Percentiles rank a stretch among this genome's conserved stretches.
phyloP scores from a whole-genome alignment of 1,140 invertebrate species.

The Neelides sp. region DNA sequence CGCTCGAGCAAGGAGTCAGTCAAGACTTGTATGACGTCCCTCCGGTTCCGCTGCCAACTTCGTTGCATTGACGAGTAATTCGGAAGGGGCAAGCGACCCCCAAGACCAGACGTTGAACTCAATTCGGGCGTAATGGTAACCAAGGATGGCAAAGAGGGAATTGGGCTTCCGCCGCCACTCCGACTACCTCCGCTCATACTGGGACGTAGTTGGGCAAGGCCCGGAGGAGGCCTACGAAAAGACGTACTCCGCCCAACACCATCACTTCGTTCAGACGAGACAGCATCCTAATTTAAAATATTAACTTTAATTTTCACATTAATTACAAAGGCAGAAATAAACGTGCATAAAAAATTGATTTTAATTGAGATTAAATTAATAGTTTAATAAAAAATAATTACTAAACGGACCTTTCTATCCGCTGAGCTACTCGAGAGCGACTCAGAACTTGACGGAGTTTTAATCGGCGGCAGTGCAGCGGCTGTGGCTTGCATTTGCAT shows the following conservation, averaged over 20 bases:
- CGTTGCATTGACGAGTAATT: conserved; percentile 22
- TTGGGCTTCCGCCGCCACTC: conserved; percentile 18
- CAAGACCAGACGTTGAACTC: conserved; percentile 5
- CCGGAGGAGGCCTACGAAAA: too few species aligned
- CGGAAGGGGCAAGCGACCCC: conserved; percentile 10
- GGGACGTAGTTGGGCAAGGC: too few species aligned
- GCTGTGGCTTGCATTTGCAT: conserved; percentile 35
- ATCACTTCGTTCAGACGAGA: too few species aligned
- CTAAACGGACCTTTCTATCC: too few species aligned
- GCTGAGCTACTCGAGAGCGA: conserved; percentile 30
- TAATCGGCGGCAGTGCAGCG: conserved; percentile 3
- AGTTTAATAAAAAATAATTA: too few species aligned
- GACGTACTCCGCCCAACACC: conserved; percentile 1
- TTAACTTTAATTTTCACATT: too few species aligned
- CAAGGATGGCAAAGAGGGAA: conserved; percentile 25
- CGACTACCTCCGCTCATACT: too few species aligned
- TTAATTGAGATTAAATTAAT: too few species aligned
- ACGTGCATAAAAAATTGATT: too few species aligned
- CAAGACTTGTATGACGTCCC: conserved; percentile 28
- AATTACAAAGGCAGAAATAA: too few species aligned
- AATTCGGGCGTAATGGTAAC: conserved; percentile 24
- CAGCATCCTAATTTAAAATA: too few species aligned
- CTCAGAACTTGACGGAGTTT: conserved; percentile 30
- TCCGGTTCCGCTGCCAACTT: conserved; percentile 26
- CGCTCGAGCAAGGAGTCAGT: conserved; percentile 26